Evolutionary conservation across 2,797 vertebrate genomes (phyloP).

Genomic region (Microctenopoma lineatum): DNA sequence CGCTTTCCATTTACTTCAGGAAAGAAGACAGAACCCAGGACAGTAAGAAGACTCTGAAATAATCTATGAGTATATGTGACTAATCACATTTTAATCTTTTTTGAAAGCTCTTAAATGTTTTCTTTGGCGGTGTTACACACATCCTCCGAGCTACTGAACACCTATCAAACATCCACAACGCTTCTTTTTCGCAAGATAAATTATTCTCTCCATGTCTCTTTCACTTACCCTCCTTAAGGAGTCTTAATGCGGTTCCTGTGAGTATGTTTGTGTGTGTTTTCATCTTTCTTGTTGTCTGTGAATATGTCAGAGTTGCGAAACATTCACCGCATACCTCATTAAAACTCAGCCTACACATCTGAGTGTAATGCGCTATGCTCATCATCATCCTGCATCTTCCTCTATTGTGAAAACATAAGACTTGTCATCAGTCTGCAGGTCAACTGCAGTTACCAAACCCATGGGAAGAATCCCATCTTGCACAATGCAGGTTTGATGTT

Average conservation of each 20-base stretch:
- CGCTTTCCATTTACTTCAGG: too few relatives aligned
- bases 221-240: slow-evolving; percentile 19
- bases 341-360: neutral
- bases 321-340: slow-evolving; percentile 1
- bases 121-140: neutral
- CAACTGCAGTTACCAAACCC: neutral
- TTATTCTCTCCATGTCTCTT: slow-evolving; percentile 32
- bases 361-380: slow-evolving; percentile 20
- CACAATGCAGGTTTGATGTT: neutral
- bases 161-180: slow-evolving; percentile 10
- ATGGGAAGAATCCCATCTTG: slow-evolving; percentile 5
- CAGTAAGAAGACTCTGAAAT: neutral
- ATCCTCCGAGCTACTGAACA: neutral
- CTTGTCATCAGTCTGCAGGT: neutral
- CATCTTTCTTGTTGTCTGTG: slow-evolving; percentile 25
- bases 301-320: slow-evolving; percentile 20
- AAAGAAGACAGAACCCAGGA: too few relatives aligned
- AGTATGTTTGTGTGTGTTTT: slow-evolving; percentile 7
- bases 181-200: slow-evolving; percentile 26
- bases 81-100: neutral
- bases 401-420: slow-evolving; percentile 16
- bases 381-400: slow-evolving; percentile 4
- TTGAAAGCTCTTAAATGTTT: neutral
- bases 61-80: neutral
- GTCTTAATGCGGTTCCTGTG: slow-evolving; percentile 12